A percentile compares a stretch with the other conserved stretches of the same genome.
Conservation (phyloP, 2,113 vertebrate species). For the Alligator sinensis region DNA sequence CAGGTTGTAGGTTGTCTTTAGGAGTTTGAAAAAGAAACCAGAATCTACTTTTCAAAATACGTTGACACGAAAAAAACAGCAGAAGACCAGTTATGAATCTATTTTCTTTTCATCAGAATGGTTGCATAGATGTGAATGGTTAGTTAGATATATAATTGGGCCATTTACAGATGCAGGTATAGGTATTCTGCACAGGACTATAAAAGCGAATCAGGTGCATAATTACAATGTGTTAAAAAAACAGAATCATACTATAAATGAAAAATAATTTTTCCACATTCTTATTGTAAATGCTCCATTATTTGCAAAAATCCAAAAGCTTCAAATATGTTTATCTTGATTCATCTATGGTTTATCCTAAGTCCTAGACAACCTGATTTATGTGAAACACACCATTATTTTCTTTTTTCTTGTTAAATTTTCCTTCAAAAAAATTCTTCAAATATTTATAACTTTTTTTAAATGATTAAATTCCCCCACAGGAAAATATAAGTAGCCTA, state of each 20-base stretch:
- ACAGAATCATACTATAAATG: background rate
- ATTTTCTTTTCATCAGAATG: background rate
- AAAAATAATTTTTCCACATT: background rate
- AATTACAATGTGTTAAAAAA: background rate
- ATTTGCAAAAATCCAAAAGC: background rate
- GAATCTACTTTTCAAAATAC: background rate
- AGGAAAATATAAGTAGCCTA: background rate
- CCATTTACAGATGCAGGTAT: fast-evolving
- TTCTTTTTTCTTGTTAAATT: background rate
- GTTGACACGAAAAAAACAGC: background rate
- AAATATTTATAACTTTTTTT: background rate
- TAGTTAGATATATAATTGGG: background rate
- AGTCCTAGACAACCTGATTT: background rate
- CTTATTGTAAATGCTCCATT: background rate
- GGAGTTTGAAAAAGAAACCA: background rate
- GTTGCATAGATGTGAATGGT: background rate
- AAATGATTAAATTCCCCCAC: background rate
- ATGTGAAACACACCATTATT: background rate
- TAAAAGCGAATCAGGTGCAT: background rate
- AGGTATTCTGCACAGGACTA: background rate
- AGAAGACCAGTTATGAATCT: background rate
- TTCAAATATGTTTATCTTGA: background rate
- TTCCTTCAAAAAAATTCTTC: background rate
- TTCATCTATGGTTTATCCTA: background rate
- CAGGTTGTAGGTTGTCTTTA: background rate